Percentiles rank a stretch among this genome's conserved stretches.
These are phyloP conservation scores for Bombylius discolor DNA, from an alignment of 2,888 invertebrate species.

Conservation along the genomic window DNA sequence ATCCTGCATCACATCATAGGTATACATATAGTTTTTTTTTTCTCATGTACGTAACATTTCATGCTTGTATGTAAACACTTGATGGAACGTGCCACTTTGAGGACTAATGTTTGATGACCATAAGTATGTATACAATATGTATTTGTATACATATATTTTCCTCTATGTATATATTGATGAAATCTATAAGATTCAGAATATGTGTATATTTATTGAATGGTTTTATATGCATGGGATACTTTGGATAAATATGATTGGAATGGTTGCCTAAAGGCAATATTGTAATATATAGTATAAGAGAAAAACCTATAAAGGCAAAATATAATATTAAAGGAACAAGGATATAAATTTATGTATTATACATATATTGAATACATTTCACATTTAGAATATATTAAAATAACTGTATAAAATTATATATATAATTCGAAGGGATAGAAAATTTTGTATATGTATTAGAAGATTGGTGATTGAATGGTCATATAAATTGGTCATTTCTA, in stretches of 20 bases:
- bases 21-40: not conserved
- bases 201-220: too few relatives aligned
- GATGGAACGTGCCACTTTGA: not conserved
- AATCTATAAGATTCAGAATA: too few relatives aligned
- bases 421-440: too few relatives aligned
- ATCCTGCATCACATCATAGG: too few relatives aligned
- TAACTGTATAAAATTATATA: too few relatives aligned
- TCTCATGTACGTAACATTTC: too few relatives aligned
- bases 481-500: not conserved
- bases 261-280: slow-evolving; percentile 4
- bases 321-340: not conserved
- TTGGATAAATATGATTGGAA: slow-evolving; percentile 11
- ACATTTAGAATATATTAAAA: too few relatives aligned
- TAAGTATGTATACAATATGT: not conserved
- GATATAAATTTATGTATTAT: too few relatives aligned
- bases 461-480: not conserved
- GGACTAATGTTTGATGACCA: slow-evolving; percentile 1
- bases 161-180: too few relatives aligned
- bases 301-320: not conserved
- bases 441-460: too few relatives aligned
- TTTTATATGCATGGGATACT: not conserved
- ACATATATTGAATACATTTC: too few relatives aligned
- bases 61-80: not conserved
- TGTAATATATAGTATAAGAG: not conserved
- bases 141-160: too few relatives aligned